These are phyloP conservation scores for Phania funesta DNA, from an alignment of 2,888 invertebrate species.

Conservation along the genomic window DNA sequence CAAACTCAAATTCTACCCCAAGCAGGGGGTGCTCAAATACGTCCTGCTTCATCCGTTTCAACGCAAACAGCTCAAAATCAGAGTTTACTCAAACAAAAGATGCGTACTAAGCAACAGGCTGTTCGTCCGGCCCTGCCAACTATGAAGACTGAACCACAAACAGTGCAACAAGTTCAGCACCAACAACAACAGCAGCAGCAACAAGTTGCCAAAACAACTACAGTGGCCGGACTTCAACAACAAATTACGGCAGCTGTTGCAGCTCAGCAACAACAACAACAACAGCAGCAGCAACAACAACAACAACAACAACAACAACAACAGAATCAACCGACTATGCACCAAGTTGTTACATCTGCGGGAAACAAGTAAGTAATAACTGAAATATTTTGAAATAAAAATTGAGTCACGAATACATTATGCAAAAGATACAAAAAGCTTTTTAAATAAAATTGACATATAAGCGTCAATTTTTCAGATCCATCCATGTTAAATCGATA, in stretches of 20 bases:
- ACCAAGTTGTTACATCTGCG: conserved; percentile 81
- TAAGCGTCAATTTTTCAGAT: too few relatives aligned
- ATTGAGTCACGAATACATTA: too few relatives aligned
- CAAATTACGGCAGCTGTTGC: conserved; percentile 78
- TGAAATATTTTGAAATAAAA: not conserved
- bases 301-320: conserved; percentile 76
- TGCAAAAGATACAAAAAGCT: too few relatives aligned
- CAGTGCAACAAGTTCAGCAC: conserved; percentile 83
- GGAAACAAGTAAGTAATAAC: conserved; percentile 81
- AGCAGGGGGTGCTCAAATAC: conserved; percentile 82
- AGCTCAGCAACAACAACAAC: conserved; percentile 77
- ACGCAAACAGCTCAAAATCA: conserved; percentile 86
- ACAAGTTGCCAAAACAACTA: conserved; percentile 62
- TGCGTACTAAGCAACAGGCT: conserved; percentile 86
- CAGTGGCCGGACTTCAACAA: conserved; percentile 79
- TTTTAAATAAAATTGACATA: too few relatives aligned
- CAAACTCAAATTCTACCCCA: conserved; percentile 84
- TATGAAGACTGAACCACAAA: conserved; percentile 83
- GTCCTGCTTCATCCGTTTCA: conserved; percentile 91
- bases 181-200: conserved; percentile 53
- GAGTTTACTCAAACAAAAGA: conserved; percentile 80
- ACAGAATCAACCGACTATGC: conserved; percentile 79
- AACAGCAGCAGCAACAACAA: conserved; percentile 76
- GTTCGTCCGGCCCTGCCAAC: conserved; percentile 86
- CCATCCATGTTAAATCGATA: too few relatives aligned